Evolutionary conservation across 2,797 vertebrate genomes (phyloP).

Genomic region (Cheirogaleus major): DNA sequence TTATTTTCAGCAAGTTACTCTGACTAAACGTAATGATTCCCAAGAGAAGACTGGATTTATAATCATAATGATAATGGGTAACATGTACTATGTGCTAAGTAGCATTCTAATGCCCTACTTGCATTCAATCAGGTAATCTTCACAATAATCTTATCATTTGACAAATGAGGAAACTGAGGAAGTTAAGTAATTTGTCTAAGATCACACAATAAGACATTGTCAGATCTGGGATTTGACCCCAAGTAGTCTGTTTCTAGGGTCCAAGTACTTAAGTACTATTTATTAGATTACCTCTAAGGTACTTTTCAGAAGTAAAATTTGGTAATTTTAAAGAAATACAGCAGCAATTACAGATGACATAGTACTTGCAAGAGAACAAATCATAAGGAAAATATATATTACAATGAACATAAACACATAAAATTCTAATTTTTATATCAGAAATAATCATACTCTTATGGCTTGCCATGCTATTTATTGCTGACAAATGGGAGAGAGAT

Average conservation of each 20-base stretch:
- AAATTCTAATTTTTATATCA: not conserved
- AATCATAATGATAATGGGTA: not conserved
- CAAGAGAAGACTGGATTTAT: not conserved
- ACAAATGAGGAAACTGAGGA: not conserved
- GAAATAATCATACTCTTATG: constrained; percentile 11
- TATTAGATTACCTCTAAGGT: not conserved
- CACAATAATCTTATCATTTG: not conserved
- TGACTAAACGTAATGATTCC: not conserved
- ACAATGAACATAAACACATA: not conserved
- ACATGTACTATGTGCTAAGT: not conserved
- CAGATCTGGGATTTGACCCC: not conserved
- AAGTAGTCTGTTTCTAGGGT: not conserved
- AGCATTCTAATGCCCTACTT: not conserved
- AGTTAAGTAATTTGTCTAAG: not conserved
- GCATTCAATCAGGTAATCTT: not conserved
- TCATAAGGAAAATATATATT: constrained; percentile 4
- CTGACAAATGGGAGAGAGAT: constrained; percentile 5
- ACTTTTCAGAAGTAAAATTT: not conserved
- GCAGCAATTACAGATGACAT: constrained; percentile 4
- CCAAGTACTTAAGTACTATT: not conserved
- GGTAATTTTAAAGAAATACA: constrained; percentile 4
- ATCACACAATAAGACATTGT: not conserved
- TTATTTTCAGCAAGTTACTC: constrained; percentile 1
- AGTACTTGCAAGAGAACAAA: constrained; percentile 45
- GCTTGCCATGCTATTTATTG: not conserved